phyloP scores from a whole-genome alignment of 2,888 invertebrate species.

The Hypena proboscidalis region DNA sequence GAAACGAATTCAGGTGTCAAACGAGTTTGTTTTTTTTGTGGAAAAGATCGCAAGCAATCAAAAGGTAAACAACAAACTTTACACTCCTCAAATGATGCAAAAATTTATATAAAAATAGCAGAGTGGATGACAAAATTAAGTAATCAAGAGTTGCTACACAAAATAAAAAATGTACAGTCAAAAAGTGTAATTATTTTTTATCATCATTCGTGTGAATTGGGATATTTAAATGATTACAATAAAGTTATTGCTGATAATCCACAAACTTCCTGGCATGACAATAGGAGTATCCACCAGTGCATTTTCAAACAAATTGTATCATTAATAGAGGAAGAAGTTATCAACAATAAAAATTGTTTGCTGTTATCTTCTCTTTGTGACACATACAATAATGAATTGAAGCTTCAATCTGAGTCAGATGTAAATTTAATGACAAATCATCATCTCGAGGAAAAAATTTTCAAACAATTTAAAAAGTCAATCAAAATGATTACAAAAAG shows the following conservation, averaged over 20 bases:
- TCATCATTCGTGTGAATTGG: conserved; percentile 13
- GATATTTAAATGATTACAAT: conserved; percentile 12
- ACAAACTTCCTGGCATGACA: no score
- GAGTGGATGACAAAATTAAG: conserved; percentile 9
- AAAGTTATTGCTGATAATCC: conserved; percentile 8
- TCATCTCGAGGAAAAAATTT: background rate
- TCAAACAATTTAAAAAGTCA: background rate
- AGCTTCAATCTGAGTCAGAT: background rate
- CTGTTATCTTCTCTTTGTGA: background rate
- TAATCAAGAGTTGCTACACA: conserved; percentile 6
- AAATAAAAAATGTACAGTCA: conserved; percentile 4
- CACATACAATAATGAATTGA: background rate
- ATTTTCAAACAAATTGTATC: no score
- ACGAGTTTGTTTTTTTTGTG: conserved; percentile 7
- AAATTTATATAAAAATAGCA: conserved; percentile 6
- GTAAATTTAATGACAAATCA: background rate
- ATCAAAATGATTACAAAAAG: background rate
- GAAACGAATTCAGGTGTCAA: background rate
- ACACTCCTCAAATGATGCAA: conserved; percentile 11
- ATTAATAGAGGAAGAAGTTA: background rate
- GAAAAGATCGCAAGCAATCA: conserved; percentile 8
- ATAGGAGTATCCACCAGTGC: no score
- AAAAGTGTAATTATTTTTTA: conserved; percentile 6
- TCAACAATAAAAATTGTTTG: background rate
- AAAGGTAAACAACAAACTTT: conserved; percentile 13